These are phyloP conservation scores for Neuroscelio doddi DNA, from an alignment of 2,888 invertebrate genomes.

Conservation along the genomic window DNA sequence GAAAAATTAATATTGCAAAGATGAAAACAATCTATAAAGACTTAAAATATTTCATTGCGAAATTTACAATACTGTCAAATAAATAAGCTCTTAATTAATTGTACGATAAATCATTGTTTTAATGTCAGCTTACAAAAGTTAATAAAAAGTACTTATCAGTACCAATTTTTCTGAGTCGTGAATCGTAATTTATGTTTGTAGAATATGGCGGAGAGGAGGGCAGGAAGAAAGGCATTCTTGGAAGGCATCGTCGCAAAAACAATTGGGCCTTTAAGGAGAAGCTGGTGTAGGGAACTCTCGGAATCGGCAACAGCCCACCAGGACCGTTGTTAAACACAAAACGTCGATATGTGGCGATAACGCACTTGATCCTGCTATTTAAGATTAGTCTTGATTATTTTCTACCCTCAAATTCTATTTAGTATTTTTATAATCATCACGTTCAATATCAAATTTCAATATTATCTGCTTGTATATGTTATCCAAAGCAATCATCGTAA, in stretches of 20 bases:
- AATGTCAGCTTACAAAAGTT: too few species aligned
- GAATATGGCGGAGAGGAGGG: not conserved
- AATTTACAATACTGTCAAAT: too few species aligned
- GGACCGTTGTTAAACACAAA: constrained; percentile 1
- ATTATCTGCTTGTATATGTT: too few species aligned
- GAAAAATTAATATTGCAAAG: too few species aligned
- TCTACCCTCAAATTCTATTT: not conserved
- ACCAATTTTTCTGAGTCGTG: not conserved
- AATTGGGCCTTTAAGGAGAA: constrained; percentile 8
- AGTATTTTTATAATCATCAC: not conserved
- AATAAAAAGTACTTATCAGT: too few species aligned
- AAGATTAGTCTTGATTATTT: constrained; percentile 5
- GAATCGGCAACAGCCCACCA: constrained; percentile 8
- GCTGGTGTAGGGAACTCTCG: not conserved
- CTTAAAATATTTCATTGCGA: too few species aligned
- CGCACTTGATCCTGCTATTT: constrained; percentile 10
- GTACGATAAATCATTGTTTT: too few species aligned
- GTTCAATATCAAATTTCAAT: not conserved
- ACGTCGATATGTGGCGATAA: constrained; percentile 5
- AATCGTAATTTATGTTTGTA: not conserved
- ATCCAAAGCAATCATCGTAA: too few species aligned
- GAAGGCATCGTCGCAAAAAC: constrained; percentile 3
- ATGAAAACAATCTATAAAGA: too few species aligned
- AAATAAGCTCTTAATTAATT: too few species aligned
- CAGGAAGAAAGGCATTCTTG: not conserved